phyloP scores from a whole-genome alignment of 1,140 invertebrate genomes.

The Magallana angulata region DNA sequence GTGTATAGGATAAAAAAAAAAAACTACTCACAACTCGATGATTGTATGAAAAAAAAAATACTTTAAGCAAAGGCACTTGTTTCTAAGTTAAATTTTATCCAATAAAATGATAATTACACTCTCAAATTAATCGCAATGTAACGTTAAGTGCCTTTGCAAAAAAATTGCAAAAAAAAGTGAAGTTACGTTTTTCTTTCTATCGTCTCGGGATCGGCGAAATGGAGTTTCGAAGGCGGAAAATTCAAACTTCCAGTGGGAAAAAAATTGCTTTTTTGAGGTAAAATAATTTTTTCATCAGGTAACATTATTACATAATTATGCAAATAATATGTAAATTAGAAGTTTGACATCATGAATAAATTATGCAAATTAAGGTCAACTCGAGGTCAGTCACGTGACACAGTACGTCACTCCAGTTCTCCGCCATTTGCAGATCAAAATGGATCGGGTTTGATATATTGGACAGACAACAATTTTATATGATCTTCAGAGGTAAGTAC shows the following conservation, averaged over 20 bases:
- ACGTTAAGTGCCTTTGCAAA: too few relatives aligned
- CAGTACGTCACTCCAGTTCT: slow-evolving; percentile 36
- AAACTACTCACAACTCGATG: too few relatives aligned
- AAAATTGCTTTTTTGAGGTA: too few relatives aligned
- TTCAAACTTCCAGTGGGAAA: background rate
- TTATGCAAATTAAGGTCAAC: slow-evolving; percentile 57
- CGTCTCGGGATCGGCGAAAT: background rate
- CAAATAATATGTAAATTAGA: slow-evolving; percentile 58
- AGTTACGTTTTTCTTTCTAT: too few relatives aligned
- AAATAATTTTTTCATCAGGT: background rate
- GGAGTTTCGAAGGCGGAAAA: slow-evolving; percentile 33
- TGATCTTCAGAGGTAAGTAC: background rate
- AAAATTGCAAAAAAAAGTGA: too few relatives aligned
- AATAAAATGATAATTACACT: too few relatives aligned
- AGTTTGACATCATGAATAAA: slow-evolving; percentile 59
- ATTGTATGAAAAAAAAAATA: too few relatives aligned
- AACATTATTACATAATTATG: slow-evolving; percentile 45
- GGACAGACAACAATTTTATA: background rate
- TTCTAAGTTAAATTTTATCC: too few relatives aligned
- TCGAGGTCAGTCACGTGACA: slow-evolving; percentile 53
- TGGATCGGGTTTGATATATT: background rate
- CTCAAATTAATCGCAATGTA: too few relatives aligned
- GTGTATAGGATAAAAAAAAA: too few relatives aligned
- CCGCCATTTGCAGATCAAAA: slow-evolving; percentile 56
- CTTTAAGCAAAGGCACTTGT: too few relatives aligned